Evolutionary conservation across 2,888 invertebrate species (phyloP).

Genomic region (Sarcophaga variegata): DNA sequence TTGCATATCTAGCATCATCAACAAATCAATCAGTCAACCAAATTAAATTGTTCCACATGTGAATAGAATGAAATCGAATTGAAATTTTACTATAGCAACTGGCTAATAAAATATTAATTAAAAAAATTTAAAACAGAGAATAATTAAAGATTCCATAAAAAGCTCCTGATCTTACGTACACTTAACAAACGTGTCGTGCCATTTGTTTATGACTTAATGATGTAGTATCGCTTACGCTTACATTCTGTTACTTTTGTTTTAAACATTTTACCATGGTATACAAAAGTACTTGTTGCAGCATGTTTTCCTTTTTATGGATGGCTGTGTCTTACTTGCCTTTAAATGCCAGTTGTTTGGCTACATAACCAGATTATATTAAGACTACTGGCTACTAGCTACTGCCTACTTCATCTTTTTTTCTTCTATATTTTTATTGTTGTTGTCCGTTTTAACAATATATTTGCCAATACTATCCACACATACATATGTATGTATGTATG

Average conservation of each 20-base stretch:
- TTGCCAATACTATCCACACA: neutral
- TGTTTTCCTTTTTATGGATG: neutral
- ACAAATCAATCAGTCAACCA: no score
- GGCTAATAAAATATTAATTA: no score
- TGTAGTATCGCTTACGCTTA: neutral
- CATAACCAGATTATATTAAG: conserved; percentile 16
- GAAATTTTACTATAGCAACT: no score
- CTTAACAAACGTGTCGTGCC: neutral
- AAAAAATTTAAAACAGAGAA: neutral
- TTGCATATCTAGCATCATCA: no score
- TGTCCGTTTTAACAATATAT: neutral
- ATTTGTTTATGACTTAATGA: neutral
- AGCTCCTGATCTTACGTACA: conserved; percentile 38
- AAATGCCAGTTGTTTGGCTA: conserved; percentile 23
- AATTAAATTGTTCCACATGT: no score
- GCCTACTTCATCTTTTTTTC: neutral
- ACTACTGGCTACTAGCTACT: neutral
- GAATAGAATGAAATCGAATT: no score
- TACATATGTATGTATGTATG: no score
- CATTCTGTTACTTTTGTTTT: neutral
- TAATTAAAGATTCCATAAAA: conserved; percentile 23
- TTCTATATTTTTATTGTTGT: neutral
- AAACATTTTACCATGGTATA: neutral
- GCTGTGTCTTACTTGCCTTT: neutral
- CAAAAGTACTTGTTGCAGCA: conserved; percentile 6